Evolutionary conservation across 1,140 invertebrate species (phyloP), one percentile per base, ranked within the genome.

Genomic region (Centruroides vittatus): DNA sequence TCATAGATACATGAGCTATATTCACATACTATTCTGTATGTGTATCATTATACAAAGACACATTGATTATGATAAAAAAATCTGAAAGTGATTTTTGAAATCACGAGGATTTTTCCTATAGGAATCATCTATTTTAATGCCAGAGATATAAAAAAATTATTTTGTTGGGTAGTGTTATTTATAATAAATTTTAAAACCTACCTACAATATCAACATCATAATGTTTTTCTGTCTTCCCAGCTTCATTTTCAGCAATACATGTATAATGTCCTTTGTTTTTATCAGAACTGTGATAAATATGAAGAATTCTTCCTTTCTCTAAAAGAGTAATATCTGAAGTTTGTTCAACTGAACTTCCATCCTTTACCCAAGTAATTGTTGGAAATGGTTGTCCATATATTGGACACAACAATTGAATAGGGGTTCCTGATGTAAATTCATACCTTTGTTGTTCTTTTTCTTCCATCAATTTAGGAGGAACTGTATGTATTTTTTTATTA

Each of bases 221-320:
- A 55, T 58, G 76, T 63, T 81, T 82, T 5, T 79, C 78, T 4
- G 81, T 81, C 64, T 88, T 83, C 0, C 91, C 92, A 67, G 82
- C 84, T 59, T 81, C 83, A 73, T 98, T 99, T n/a, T 60, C 66
- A 9, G 72, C 74, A 35, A 69, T 58, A 65, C 75, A 77, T 3
- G 61, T 70, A 65, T 76, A 77, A 12, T 69, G 68, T 13, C 75
- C 75, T 61, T 67, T 67, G 65, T 77, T 73, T 35, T 69, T 36
- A 23, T 49, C n/a, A 12, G 49, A 47, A 11, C 53, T 48, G 12
- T 60, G 47, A 35, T 68, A 60, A 47, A 77, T 61, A 41, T 70
- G 58, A 36, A 77, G 59, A 59, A 67, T 65, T 52, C 61, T 60
- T 12, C 74, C 73, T 55, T 68, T 67, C n/a, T 74, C 68, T 48